A percentile compares a stretch with the other conserved stretches of the same genome.
These are phyloP conservation scores for Apistogramma diplotaenia DNA, from an alignment of 2,113 vertebrate species.

Conservation along the genomic window DNA sequence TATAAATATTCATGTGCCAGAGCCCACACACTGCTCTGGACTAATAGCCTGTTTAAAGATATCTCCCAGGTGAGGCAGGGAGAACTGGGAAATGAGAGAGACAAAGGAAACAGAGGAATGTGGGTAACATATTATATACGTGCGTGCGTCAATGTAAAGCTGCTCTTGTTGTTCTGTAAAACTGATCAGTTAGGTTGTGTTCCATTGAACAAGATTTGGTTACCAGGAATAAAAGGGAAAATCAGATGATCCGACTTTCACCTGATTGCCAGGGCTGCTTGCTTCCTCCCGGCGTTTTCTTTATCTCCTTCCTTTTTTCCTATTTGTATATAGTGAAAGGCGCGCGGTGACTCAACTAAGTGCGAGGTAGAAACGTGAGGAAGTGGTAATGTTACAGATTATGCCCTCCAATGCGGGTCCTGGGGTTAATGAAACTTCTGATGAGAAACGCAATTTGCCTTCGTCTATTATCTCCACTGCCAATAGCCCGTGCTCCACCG, in stretches of 20 bases:
- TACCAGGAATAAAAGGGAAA: background rate
- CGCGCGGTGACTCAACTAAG: conserved; percentile 56
- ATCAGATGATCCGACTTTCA: conserved; percentile 4
- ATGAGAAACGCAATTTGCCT: conserved; percentile 81
- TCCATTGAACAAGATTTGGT: conserved; percentile 14
- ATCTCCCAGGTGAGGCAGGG: conserved; percentile 34
- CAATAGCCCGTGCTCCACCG: conserved; percentile 61
- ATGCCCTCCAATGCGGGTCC: conserved; percentile 73
- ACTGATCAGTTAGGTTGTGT: conserved; percentile 4
- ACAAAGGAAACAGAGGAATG: background rate
- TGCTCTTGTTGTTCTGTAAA: conserved; percentile 8
- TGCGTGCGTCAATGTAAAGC: background rate
- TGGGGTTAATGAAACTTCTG: conserved; percentile 82
- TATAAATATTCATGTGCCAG: conserved; percentile 79
- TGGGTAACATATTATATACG: background rate
- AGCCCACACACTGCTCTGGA: conserved; percentile 65
- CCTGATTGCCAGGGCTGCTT: background rate
- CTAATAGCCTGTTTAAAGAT: conserved; percentile 70
- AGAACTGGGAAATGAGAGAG: background rate
- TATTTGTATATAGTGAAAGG: conserved; percentile 61
- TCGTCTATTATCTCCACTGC: conserved; percentile 76
- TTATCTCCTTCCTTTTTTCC: background rate
- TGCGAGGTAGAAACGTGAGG: conserved; percentile 67
- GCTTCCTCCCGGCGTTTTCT: conserved; percentile 19
- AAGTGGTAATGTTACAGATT: conserved; percentile 82